These are phyloP conservation scores for Cactoblastis cactorum DNA, from an alignment of 2,888 invertebrate species.

Conservation along the genomic window DNA sequence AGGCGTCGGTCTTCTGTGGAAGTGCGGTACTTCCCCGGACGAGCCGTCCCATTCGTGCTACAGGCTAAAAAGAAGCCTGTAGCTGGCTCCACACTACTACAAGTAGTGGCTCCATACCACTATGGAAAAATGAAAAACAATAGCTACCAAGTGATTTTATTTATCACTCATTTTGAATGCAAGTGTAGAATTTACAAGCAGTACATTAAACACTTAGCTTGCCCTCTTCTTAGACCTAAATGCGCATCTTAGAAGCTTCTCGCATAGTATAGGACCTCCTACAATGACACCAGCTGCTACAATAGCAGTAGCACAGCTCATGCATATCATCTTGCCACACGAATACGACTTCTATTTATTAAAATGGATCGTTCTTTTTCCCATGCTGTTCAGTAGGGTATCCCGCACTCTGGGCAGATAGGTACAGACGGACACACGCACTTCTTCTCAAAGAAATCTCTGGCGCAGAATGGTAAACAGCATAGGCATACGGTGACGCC, in stretches of 20 bases:
- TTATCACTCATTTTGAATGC: background rate
- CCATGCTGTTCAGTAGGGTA: slow-evolving; percentile 25
- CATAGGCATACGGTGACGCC: slow-evolving; percentile 34
- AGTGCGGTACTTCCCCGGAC: no score
- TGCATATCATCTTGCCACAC: slow-evolving; percentile 37
- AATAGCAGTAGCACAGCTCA: slow-evolving; percentile 29
- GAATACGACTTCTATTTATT: no score
- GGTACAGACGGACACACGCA: slow-evolving; percentile 36
- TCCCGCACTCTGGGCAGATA: slow-evolving; percentile 39
- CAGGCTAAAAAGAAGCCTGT: no score
- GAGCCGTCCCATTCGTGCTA: no score
- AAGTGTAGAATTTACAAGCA: background rate
- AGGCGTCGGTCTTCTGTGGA: no score
- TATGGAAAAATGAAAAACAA: slow-evolving; percentile 21
- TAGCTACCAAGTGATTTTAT: slow-evolving; percentile 28
- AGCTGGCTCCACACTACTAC: background rate
- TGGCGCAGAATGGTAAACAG: slow-evolving; percentile 40
- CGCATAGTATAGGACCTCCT: slow-evolving; percentile 38
- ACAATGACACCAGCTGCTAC: slow-evolving; percentile 32
- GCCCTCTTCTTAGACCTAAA: slow-evolving; percentile 20
- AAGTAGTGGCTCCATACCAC: background rate
- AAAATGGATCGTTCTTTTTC: background rate
- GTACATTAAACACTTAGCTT: background rate
- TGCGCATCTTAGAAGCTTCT: slow-evolving; percentile 34
- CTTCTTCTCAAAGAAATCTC: slow-evolving; percentile 27